Percentiles rank a stretch among this genome's conserved stretches.
These are phyloP conservation scores for Cygnus buccinator DNA, from an alignment of 2,113 vertebrate genomes.

Conservation along the genomic window DNA sequence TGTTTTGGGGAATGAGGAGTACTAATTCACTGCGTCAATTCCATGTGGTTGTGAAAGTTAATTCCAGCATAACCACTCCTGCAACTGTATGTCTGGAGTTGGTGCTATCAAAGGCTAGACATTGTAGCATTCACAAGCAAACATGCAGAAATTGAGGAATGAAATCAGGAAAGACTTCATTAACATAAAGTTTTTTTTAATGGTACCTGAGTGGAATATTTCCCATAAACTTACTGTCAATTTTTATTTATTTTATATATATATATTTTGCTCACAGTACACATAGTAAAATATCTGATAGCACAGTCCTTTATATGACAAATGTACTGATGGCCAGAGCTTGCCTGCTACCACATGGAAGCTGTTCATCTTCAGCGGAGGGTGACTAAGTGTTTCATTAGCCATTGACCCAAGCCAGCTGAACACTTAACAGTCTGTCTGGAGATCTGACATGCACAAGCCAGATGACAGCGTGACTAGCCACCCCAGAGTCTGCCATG, in stretches of 20 bases:
- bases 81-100: neutral
- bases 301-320: neutral
- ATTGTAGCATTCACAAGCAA: neutral
- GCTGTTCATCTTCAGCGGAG: conserved; percentile 62
- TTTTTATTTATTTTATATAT: neutral
- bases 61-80: neutral
- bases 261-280: neutral
- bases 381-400: conserved; percentile 67
- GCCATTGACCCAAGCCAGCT: conserved; percentile 25
- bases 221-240: neutral
- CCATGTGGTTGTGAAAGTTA: neutral
- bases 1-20: neutral
- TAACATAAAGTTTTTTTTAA: neutral
- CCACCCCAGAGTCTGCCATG: neutral
- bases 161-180: neutral
- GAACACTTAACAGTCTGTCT: conserved; percentile 31
- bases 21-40: neutral
- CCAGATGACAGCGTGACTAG: neutral
- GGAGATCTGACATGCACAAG: conserved; percentile 5
- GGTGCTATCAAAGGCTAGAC: neutral
- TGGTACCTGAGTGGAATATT: neutral
- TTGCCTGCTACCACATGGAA: conserved; percentile 53
- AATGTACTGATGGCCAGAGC: conserved; percentile 37
- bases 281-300: neutral
- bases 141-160: neutral